Conservation (phyloP, 2,888 invertebrate genomes). For the Clitarchus hookeri region DNA sequence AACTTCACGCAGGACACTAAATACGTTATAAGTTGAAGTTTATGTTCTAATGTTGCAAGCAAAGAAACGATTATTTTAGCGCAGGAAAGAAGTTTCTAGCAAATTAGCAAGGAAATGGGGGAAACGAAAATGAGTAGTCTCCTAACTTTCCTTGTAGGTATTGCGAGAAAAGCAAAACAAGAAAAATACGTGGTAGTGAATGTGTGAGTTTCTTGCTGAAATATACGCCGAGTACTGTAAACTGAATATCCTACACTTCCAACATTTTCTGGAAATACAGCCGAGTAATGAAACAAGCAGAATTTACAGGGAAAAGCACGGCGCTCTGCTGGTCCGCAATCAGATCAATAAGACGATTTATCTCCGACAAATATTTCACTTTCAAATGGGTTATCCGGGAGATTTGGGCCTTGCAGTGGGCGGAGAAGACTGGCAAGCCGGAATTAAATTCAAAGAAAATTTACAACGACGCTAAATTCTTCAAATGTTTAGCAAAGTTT, state of each 20-base stretch:
- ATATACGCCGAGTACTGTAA: background rate
- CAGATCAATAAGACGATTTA: conserved; percentile 33
- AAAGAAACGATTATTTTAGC: too few species aligned
- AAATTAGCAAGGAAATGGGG: too few species aligned
- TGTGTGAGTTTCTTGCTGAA: background rate
- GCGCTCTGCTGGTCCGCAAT: background rate
- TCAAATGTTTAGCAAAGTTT: background rate
- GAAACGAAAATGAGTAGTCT: too few species aligned
- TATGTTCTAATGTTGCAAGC: too few species aligned
- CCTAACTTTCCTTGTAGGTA: too few species aligned
- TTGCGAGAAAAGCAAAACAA: too few species aligned
- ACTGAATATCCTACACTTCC: background rate
- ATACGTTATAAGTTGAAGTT: too few species aligned
- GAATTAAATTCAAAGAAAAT: background rate
- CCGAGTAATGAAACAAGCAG: conserved; percentile 20
- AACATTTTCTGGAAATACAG: background rate
- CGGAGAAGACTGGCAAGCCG: background rate
- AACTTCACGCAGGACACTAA: too few species aligned
- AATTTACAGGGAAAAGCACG: background rate
- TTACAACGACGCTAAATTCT: background rate
- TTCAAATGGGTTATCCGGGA: conserved; percentile 32
- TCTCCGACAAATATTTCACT: conserved; percentile 31
- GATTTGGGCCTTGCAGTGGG: background rate
- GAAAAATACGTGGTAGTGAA: too few species aligned
- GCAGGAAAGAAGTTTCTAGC: too few species aligned